Evolutionary conservation across 1,140 invertebrate genomes (phyloP), one percentile per base, ranked within the genome.

Genomic region (Drosophila miranda): DNA sequence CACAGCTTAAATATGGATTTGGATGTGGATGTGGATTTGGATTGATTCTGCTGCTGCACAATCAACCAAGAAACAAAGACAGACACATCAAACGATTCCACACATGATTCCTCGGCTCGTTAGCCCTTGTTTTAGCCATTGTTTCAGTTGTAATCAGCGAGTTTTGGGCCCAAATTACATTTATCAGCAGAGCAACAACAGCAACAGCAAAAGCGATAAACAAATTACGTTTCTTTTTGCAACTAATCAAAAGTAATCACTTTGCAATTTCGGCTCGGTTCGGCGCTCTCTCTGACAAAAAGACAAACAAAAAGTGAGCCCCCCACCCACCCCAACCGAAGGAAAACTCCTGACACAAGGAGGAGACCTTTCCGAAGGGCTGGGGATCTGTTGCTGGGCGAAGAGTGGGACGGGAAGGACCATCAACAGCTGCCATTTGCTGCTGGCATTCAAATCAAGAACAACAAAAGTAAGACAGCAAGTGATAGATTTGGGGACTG

Each of bases 201-300:
- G 26, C 28, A 62, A 53, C 41, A 63, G 45, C 38, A 53, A 66
- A 50, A 49, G 58, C 74, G 71, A 82, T 86, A 88, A 87, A 88
- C 83, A 88, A 88, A 88, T 87, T 88, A 78, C 82, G 78, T 69
- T 86, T 82, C 82, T 87, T 87, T 86, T 87, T 82, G 67, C 82
- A 87, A 87, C 82, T 88, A 87, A 87, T 87, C 82, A 87, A 87
- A 87, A 87, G 82, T 87, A 87, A 87, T 87, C 82, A 87, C 83
- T 87, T 78, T 87, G 82, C 82, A 83, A 83, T 83, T 83, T 83
- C 56, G 38, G 13, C 43, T 76, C 49, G 57, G 43, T 26, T 60
- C 34, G 34, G 34, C 69, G 34, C 69, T 58, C 44, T 42, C 59
- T 57, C 60, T 54, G 64, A 38, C 78, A 54, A 67, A 78, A 88